These are phyloP conservation scores for Cynopterus brachyotis DNA, from an alignment of 2,113 vertebrate species.

Conservation along the genomic window DNA sequence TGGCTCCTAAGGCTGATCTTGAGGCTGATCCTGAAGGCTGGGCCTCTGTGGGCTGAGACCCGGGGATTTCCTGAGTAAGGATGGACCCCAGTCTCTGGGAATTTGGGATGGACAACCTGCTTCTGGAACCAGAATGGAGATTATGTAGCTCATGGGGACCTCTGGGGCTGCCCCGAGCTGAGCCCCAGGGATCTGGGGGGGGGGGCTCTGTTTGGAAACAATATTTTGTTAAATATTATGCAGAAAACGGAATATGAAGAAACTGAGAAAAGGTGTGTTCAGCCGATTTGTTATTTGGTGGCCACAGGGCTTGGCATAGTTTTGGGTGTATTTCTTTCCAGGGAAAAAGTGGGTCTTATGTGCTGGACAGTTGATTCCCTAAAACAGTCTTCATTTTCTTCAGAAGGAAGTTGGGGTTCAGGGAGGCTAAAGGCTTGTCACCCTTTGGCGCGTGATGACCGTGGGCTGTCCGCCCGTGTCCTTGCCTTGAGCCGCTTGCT, in stretches of 20 bases:
- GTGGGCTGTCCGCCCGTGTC: too few relatives aligned
- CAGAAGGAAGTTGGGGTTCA: not conserved
- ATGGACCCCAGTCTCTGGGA: not conserved
- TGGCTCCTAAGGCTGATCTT: not conserved
- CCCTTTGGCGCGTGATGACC: not conserved
- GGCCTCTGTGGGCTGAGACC: not conserved
- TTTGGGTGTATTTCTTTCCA: not conserved
- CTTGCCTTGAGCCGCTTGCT: accelerated
- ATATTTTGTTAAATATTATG: not conserved
- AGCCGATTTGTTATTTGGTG: accelerated
- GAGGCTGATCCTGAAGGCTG: not conserved
- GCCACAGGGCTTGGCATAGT: not conserved
- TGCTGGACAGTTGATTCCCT: not conserved
- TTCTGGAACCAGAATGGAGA: not conserved
- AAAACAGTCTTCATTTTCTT: not conserved
- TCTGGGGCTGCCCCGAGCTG: not conserved
- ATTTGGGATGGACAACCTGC: accelerated
- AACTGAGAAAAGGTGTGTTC: accelerated
- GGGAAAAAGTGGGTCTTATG: accelerated
- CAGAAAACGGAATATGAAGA: not conserved
- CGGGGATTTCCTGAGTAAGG: not conserved
- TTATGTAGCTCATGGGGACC: not conserved
- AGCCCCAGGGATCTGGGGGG: not conserved
- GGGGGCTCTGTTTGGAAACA: not conserved
- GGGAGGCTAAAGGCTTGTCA: not conserved